phyloP scores from a whole-genome alignment of 2,797 vertebrate genomes.

The Gymnoscopelus microlampas region DNA sequence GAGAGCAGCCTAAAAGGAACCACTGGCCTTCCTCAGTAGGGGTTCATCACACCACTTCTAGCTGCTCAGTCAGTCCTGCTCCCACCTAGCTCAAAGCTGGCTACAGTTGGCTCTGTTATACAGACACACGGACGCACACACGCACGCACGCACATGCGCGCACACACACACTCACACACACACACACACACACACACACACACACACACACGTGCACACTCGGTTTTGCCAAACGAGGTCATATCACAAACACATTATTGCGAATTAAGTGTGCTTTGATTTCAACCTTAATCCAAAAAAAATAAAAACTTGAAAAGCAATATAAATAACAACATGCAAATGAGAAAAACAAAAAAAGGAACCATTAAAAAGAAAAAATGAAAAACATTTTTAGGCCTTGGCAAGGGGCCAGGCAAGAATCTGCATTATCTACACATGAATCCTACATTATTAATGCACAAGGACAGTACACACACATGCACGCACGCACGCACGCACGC shows the following conservation, averaged over 20 bases:
- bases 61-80: slow-evolving; percentile 24
- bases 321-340: slow-evolving; percentile 78
- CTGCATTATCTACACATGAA: slow-evolving; percentile 70
- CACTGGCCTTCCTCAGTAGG: slow-evolving; percentile 49
- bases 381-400: slow-evolving; percentile 57
- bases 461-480: slow-evolving; percentile 56
- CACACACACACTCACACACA: slow-evolving; percentile 51
- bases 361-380: slow-evolving; percentile 58
- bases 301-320: slow-evolving; percentile 55
- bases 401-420: slow-evolving; percentile 62
- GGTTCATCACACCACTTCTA: slow-evolving; percentile 36
- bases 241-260: slow-evolving; percentile 86
- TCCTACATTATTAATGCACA: slow-evolving; percentile 79
- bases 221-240: slow-evolving; percentile 68
- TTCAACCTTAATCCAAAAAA: slow-evolving; percentile 64
- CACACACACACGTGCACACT: slow-evolving; percentile 39
- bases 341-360: slow-evolving; percentile 66
- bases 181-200: slow-evolving; percentile 30
- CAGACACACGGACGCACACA: slow-evolving; percentile 24
- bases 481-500: slow-evolving; percentile 46
- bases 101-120: slow-evolving; percentile 40
- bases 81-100: slow-evolving; percentile 40
- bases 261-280: slow-evolving; percentile 88
- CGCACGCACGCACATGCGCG: slow-evolving; percentile 60
- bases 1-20: slow-evolving; percentile 30